phyloP scores from a whole-genome alignment of 1,140 invertebrate species.

The Myzus persicae region DNA sequence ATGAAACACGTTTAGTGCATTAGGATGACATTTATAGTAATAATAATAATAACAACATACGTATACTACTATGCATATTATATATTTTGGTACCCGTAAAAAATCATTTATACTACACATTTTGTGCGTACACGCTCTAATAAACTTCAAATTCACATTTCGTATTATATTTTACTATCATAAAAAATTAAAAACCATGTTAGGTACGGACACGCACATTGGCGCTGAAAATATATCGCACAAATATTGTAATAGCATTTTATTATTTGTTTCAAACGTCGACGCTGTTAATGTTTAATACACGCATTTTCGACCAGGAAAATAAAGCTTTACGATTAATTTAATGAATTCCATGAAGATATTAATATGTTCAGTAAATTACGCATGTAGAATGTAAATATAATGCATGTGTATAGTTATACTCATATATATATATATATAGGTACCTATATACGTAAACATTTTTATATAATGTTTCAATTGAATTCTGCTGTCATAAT shows the following conservation, averaged over 20 bases:
- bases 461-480: not conserved
- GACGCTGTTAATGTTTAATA: not conserved
- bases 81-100: not conserved
- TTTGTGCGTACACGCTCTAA: not conserved
- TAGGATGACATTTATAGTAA: not conserved
- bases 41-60: not conserved
- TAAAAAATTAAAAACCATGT: not conserved
- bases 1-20: not conserved
- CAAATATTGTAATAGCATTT: not conserved
- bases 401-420: no score
- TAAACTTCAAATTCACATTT: not conserved
- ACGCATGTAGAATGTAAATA: not conserved
- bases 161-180: not conserved
- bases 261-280: not conserved
- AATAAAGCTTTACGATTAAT: not conserved
- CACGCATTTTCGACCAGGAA: not conserved
- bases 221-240: no score
- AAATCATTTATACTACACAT: not conserved
- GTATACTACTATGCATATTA: not conserved
- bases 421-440: not conserved
- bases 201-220: not conserved
- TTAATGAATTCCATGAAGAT: not conserved
- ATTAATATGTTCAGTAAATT: not conserved
- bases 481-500: no score
- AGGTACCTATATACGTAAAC: not conserved